Evolutionary conservation across 2,113 vertebrate genomes (phyloP), one percentile per base, ranked within the genome.

Genomic region (Campylorhamphus procurvoides): DNA sequence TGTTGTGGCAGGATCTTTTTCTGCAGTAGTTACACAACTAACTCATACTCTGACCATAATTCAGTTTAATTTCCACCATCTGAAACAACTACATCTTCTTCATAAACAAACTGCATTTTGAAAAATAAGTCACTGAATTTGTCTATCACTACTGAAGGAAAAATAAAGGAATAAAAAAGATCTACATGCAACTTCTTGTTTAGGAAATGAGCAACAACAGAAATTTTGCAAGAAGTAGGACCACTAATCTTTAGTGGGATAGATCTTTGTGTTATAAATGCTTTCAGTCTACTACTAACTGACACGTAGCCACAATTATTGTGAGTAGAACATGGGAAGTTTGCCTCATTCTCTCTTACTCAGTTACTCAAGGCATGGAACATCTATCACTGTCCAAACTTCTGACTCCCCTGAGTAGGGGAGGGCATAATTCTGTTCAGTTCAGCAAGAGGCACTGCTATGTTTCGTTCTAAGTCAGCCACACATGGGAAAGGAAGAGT

Each of bases 361-460:
- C 9, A 27, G 12, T 35, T 64, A 24, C 14, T 69, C 22, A 89
- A 91, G 5, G 5, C 64, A 39, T 15, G 16, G 29, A 91, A 3
- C 1, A 3, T 35, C 12, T 74, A 9, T 47, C 29, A 29, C 20
- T 53, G 35, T 10, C 27, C 35, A 84, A 66, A 35, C 12, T 58
- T 66, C 33, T n/a, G 27, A 31, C 2, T 42, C 2, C 5, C 3
- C 4, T 0, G 4, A 18, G 46, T 19, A 19, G 9, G 19, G 46
- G 9, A 18, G 46, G 46, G 5, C 14, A 46, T 29, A 46, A 39
- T 37, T 62, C 19, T 59, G 4, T 22, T 55, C 27, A 11, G 9
- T 47, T 80, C 28, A 73, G 40, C 29, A 17, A 29, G 12, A 88
- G 35, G 12, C 25, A 25, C 10, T 55, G 7, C 11, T 78, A 4